Evolutionary conservation across 2,888 invertebrate genomes (phyloP).

Genomic region (Chaetogeoica ovagalla): DNA sequence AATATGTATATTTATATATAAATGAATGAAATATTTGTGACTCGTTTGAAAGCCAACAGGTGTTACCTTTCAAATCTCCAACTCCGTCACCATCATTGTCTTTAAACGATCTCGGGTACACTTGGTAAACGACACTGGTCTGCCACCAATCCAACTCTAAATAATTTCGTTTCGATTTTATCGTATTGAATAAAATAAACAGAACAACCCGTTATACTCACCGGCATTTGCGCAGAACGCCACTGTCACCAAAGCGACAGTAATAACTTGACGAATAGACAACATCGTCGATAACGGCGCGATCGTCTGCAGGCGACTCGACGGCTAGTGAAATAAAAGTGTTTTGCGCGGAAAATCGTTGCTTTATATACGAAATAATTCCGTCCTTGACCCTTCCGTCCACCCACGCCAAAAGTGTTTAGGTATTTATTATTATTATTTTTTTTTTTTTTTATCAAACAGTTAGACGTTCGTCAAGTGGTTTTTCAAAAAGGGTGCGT

Average conservation of each 20-base stretch:
- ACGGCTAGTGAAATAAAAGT: no score
- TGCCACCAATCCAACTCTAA: constrained; percentile 76
- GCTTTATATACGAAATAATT: no score
- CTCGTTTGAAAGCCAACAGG: no score
- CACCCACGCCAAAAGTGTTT: no score
- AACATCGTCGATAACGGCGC: neutral
- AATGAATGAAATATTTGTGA: no score
- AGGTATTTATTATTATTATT: no score
- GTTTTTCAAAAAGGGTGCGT: no score
- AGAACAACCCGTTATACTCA: neutral
- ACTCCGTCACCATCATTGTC: constrained; percentile 82
- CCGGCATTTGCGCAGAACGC: neutral
- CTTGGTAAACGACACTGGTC: constrained; percentile 78
- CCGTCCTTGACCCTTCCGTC: no score
- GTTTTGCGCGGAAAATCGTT: no score
- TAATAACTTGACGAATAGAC: neutral
- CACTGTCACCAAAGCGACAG: neutral
- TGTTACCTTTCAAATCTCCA: constrained; percentile 79
- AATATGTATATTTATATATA: no score
- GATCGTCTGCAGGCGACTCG: neutral
- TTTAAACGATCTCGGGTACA: constrained; percentile 81
- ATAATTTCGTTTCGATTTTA: neutral
- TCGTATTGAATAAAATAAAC: neutral
- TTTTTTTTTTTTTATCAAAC: no score
- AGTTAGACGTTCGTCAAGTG: no score